A percentile compares a stretch with the other conserved stretches of the same genome.
phyloP scores from a whole-genome alignment of 2,797 vertebrate genomes.

The Diplodus sargus region DNA sequence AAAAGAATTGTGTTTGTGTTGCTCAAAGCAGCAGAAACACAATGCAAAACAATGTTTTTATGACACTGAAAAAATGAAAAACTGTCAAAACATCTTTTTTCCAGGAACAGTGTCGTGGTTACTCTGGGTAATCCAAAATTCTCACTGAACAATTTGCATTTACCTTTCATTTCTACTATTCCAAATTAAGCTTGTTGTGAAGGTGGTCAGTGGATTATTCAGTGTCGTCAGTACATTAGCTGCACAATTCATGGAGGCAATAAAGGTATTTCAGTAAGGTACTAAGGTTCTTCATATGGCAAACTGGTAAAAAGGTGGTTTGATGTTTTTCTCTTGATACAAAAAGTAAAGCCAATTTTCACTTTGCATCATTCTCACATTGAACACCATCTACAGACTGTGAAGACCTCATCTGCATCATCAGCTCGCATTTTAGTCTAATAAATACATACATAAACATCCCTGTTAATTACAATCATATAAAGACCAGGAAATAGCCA shows the following conservation, averaged over 20 bases:
- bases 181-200: background rate
- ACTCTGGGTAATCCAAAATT: slow-evolving; percentile 20
- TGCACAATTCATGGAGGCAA: background rate
- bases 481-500: too few species aligned
- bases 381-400: background rate
- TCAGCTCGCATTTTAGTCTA: too few species aligned
- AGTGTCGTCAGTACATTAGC: background rate
- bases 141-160: slow-evolving; percentile 7
- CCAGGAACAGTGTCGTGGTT: slow-evolving; percentile 14
- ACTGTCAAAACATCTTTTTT: background rate
- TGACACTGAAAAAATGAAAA: slow-evolving; percentile 1
- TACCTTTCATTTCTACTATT: background rate
- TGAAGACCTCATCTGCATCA: background rate
- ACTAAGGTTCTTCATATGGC: background rate
- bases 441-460: too few species aligned
- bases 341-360: background rate
- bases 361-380: background rate
- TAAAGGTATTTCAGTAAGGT: background rate
- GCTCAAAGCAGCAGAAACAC: background rate
- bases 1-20: background rate
- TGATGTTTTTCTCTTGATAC: background rate
- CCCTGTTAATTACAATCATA: too few species aligned
- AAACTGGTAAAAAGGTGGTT: background rate
- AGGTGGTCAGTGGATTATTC: slow-evolving; percentile 15
- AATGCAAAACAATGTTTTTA: too few species aligned